Evolutionary conservation across 2,113 vertebrate species (phyloP), one percentile per base, ranked within the genome.

Genomic region (Mormyrus lacerda): DNA sequence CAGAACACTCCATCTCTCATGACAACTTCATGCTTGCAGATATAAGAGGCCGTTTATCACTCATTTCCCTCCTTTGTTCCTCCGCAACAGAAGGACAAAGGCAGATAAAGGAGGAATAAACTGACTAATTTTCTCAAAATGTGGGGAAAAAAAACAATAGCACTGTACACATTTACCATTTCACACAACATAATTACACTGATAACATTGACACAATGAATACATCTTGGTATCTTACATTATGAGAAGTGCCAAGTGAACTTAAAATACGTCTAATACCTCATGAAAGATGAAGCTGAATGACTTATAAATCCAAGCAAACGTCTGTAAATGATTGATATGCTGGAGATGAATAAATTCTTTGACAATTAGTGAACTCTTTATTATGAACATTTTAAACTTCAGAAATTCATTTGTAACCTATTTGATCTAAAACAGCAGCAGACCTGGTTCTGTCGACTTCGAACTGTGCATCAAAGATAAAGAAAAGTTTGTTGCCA

Each of bases 401-500:
- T 84, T 42, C 31, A 83, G 47, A 53, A 89, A 73, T 42, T 61
- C 11, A 88, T 50, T n/a, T 51, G 47, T 76, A 84, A n/a, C 82
- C 82, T 84, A n/a, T 47, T 50, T 50, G n/a, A 85, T 85, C 27
- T 13, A 35, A 53, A 53, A 10, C n/a, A 21, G 85, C 31, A 47
- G 39, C 83, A 27, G 53, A 89, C 39, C 44, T 8, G 19, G n/a
- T 65, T 4, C 61, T 53, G 69, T 21, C 47, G 4, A 47, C 42
- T 27, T 27, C 48, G 6, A 79, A 89, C 35, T 19, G 31, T 8
- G 2, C 19, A 17, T 42, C 31, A 48, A 19, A 13, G 4, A 73
- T 47, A 44, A 51, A 88, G 58, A 85, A 39, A 51, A 85, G 31
- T 11, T 4, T 21, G 89, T 90, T 92, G 84, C 88, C 90, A 89